Conservation (phyloP, 2,113 vertebrate species). For the Bostrychus sinensis region DNA sequence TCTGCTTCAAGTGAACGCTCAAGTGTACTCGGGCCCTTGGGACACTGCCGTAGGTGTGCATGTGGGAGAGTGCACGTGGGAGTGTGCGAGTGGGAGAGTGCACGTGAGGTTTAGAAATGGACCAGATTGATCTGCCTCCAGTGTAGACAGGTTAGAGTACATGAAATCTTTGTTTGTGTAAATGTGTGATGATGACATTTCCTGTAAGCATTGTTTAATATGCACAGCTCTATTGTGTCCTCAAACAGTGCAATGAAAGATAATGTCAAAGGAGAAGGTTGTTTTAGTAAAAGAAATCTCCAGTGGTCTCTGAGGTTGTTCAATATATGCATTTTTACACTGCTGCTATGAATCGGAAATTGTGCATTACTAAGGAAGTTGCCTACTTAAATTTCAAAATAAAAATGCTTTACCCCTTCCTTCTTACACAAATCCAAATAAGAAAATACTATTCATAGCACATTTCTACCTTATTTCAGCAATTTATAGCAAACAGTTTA, state of each 20-base stretch:
- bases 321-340: not conserved
- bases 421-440: no score
- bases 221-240: no score
- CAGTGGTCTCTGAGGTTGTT: not conserved
- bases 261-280: not conserved
- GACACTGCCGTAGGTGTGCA: conserved; percentile 30
- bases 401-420: no score
- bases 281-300: not conserved
- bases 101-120: not conserved
- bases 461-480: no score
- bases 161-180: not conserved
- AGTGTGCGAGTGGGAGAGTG: not conserved
- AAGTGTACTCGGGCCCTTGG: conserved; percentile 38
- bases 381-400: no score
- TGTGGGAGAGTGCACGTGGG: conserved; percentile 11
- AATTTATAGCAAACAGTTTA: no score
- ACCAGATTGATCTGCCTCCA: not conserved
- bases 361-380: no score
- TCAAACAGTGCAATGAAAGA: not conserved
- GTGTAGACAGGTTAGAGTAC: no score
- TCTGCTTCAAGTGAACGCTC: conserved; percentile 42
- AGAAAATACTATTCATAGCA: no score
- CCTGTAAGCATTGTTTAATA: not conserved
- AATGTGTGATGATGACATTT: not conserved
- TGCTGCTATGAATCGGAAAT: no score